Conservation (phyloP, 2,797 vertebrate species). For the Acrocephalus scirpaceus region DNA sequence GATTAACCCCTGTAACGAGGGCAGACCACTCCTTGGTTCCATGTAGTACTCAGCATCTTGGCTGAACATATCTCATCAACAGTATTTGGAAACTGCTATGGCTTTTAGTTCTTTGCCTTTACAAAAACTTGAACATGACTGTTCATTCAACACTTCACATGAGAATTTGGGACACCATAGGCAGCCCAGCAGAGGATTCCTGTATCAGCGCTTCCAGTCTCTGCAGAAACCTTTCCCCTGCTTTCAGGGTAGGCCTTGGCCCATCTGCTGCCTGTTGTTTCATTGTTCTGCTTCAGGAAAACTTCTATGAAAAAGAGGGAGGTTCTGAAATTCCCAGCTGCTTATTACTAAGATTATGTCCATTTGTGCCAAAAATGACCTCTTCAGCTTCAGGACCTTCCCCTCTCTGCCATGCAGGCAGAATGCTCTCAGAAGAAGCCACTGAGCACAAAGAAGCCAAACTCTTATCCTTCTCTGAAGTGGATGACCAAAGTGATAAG, state of each 20-base stretch:
- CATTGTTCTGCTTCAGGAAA: not conserved
- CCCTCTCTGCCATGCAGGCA: not conserved
- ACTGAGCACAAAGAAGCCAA: not conserved
- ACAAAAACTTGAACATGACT: not conserved
- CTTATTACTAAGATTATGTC: not conserved
- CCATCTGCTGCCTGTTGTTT: not conserved
- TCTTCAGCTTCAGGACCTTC: not conserved
- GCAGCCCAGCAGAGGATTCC: not conserved
- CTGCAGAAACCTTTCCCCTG: not conserved
- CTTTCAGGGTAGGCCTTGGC: not conserved
- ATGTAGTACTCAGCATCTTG: not conserved
- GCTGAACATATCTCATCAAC: not conserved
- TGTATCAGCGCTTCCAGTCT: not conserved
- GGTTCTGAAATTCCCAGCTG: not conserved
- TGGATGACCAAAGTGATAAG: not conserved
- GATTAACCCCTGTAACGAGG: not conserved
- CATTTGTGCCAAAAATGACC: not conserved
- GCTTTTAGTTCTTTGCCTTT: not conserved
- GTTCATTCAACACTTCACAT: accelerated
- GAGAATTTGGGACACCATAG: not conserved
- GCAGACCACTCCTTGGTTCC: not conserved
- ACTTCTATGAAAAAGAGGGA: not conserved
- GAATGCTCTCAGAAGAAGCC: not conserved
- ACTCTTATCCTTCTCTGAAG: not conserved
- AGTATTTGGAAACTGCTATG: not conserved